phyloP scores from a whole-genome alignment of 2,113 vertebrate genomes.

The Percina caprodes region DNA sequence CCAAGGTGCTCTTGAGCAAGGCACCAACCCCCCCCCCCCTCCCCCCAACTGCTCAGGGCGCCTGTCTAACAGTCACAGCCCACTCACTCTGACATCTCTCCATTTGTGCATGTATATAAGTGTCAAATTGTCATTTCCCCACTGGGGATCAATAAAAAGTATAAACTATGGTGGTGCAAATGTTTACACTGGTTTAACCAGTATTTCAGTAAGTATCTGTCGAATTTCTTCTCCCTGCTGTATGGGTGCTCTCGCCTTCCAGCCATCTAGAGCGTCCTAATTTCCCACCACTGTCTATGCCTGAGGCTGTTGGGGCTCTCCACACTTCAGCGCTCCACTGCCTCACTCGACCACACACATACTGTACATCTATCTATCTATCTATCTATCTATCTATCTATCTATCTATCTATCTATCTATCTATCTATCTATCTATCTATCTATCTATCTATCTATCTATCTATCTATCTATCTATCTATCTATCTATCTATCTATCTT shows the following conservation, averaged over 20 bases:
- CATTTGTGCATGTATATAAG: too few relatives aligned
- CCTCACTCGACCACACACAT: slow-evolving; percentile 48
- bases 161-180: not conserved
- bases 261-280: slow-evolving; percentile 42
- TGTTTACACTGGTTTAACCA: not conserved
- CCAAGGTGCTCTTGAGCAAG: too few relatives aligned
- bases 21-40: too few relatives aligned
- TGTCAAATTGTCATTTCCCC: too few relatives aligned
- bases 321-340: slow-evolving; percentile 57
- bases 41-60: too few relatives aligned
- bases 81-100: too few relatives aligned
- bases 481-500: slow-evolving; percentile 23
- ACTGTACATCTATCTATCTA: slow-evolving; percentile 9
- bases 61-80: too few relatives aligned
- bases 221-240: slow-evolving; percentile 14
- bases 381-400: slow-evolving; percentile 16
- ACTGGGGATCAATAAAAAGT: too few relatives aligned
- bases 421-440: slow-evolving; percentile 14
- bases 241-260: slow-evolving; percentile 19
- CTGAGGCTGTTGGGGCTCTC: slow-evolving; percentile 64
- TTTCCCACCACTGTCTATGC: slow-evolving; percentile 58
- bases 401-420: slow-evolving; percentile 23
- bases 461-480: slow-evolving; percentile 20
- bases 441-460: slow-evolving; percentile 19
- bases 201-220: not conserved